Evolutionary conservation across 53 echinoderm and acorn worm genomes (phyloP).

Genomic region (Antedon mediterranea): DNA sequence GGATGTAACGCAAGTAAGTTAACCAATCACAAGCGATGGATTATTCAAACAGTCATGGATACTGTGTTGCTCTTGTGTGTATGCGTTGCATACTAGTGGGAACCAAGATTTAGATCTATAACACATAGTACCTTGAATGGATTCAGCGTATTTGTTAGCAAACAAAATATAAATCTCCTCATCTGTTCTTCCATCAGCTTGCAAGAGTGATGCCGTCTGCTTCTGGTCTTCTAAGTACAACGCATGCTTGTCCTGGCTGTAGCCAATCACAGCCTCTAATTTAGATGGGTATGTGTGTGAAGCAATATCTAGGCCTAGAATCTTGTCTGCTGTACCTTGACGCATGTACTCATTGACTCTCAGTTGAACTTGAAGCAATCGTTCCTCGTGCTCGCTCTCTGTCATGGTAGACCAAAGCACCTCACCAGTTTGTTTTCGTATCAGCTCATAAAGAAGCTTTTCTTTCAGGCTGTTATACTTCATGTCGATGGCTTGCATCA

Average conservation of each 20-base stretch:
- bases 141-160: slow-evolving; percentile 37
- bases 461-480: slow-evolving; percentile 92
- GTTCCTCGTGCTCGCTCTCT: slow-evolving; percentile 84
- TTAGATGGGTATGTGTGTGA: slow-evolving; percentile 52
- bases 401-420: slow-evolving; percentile 85
- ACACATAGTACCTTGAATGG: slow-evolving; percentile 71
- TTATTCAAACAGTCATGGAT: too few species aligned
- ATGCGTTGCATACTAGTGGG: too few species aligned
- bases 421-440: slow-evolving; percentile 72
- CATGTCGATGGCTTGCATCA: slow-evolving; percentile 78
- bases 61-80: too few species aligned
- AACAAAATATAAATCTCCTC: slow-evolving; percentile 57
- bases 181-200: slow-evolving; percentile 53
- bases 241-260: slow-evolving; percentile 45
- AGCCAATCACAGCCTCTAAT: slow-evolving; percentile 71
- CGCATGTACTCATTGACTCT: slow-evolving; percentile 43
- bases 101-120: too few species aligned
- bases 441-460: slow-evolving; percentile 77
- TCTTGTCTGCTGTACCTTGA: slow-evolving; percentile 35
- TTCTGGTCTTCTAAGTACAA: slow-evolving; percentile 43
- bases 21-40: too few species aligned
- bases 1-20: too few species aligned
- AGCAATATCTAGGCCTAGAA: slow-evolving; percentile 39
- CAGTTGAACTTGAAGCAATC: slow-evolving; percentile 69
- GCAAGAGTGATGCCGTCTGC: slow-evolving; percentile 35